These are phyloP conservation scores for Dysmachus trigonus DNA, from an alignment of 2,888 invertebrate genomes.

Conservation along the genomic window DNA sequence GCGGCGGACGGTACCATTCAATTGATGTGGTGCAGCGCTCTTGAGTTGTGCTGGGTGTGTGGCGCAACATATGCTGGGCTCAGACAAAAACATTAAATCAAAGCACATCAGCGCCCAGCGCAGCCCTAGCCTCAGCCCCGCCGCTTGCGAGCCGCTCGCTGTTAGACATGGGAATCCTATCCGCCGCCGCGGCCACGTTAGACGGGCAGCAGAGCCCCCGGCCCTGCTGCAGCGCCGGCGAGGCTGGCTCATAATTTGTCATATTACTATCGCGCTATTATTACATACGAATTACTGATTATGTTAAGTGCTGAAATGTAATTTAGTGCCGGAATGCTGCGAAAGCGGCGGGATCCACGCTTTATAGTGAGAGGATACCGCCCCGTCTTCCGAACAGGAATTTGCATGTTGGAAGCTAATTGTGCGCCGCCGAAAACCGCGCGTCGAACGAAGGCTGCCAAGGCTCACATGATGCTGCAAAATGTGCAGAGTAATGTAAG, in stretches of 20 bases:
- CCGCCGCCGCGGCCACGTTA: constrained; percentile 42
- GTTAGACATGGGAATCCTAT: no score
- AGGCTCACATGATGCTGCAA: constrained; percentile 11
- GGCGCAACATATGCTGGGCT: constrained; percentile 28
- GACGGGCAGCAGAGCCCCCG: constrained; percentile 35
- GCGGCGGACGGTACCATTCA: background rate
- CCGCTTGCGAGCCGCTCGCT: constrained; percentile 27
- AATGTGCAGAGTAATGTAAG: constrained; percentile 4
- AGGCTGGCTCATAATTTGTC: constrained; percentile 52
- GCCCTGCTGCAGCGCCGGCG: constrained; percentile 3
- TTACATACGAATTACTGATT: constrained; percentile 53
- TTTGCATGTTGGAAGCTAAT: constrained; percentile 44
- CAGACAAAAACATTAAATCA: constrained; percentile 38
- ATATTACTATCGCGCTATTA: constrained; percentile 53
- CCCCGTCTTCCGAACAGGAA: constrained; percentile 21
- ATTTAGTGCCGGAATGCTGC: constrained; percentile 48
- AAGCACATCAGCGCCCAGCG: constrained; percentile 11
- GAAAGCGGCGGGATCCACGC: constrained; percentile 32
- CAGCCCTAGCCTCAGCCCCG: background rate
- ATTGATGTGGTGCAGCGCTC: constrained; percentile 23
- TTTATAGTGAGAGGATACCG: constrained; percentile 20
- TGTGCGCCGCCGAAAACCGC: constrained; percentile 1
- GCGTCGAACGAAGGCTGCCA: background rate
- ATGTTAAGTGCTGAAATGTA: constrained; percentile 53
- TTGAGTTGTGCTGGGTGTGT: constrained; percentile 10